Base-by-base conservation (phyloP, 2,113 vertebrate species). In the Poeciliopsis retropinna region DNA sequence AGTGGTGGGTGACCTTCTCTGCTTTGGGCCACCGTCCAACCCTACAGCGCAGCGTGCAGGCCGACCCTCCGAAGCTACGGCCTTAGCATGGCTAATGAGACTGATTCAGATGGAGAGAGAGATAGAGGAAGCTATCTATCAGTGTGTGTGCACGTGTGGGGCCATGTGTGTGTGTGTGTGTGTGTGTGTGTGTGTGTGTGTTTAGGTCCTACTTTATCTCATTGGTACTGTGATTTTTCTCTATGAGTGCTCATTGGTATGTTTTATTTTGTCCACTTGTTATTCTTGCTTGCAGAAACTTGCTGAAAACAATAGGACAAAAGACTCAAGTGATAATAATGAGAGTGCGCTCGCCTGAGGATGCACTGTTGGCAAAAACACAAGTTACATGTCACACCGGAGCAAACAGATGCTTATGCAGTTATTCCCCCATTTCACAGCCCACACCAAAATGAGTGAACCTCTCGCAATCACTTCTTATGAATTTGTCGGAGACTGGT, bases 11-110 rank as follows among this genome's bases (percentile, higher is more conserved):
- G 86, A 92, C 88, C 88, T 90, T 92, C 85, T 72, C 64, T 64
- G 83, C 79, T 81, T 83, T 31, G 76, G 85, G 86, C 87, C 76
- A 76, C 74, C 64, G 66, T 88, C 90, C 90, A 89, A 90, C 72
- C 85, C 84, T 28, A 77, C 85, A 82, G 83, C 86, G 87, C 82
- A 77, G 83, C 69, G 62, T 86, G 86, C 87, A 65, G 80, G 70
- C 80, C 31, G 68, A 85, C 78, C 82, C 31, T 34, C 88, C 85
- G 70, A 27, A 62, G 75, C 82, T 78, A 90, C 87, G 34, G 74
- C 69, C 80, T 67, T 84, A 73, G 88, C 82, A 91, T 91, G 76
- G 85, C 81, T 90, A 92, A 92, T 91, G 88, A 89, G 90, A 64
- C 78, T 70, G 83, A 89, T 83, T 87, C 90, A 87, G 70, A 79